phyloP scores from a whole-genome alignment of 2,113 vertebrate genomes.

The Pachycephala philippinensis region DNA sequence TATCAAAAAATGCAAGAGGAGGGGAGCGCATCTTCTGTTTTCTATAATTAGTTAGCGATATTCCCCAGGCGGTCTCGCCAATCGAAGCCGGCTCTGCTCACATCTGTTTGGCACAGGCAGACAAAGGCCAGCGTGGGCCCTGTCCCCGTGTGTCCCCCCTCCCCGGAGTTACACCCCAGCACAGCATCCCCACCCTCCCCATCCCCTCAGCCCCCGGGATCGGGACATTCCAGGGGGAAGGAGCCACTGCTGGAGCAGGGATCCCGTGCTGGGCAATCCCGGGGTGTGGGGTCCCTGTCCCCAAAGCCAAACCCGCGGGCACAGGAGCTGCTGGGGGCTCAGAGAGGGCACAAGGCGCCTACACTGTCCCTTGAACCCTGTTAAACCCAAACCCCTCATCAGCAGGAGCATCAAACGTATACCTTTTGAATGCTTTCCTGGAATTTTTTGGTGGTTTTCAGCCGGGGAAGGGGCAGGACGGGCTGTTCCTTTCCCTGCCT shows the following conservation, averaged over 20 bases:
- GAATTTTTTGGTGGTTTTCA: not conserved
- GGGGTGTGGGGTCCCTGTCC: not conserved
- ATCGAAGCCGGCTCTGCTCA: slow-evolving; percentile 41
- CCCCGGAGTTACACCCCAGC: not conserved
- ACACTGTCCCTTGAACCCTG: fast-evolving
- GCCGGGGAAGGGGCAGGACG: not conserved
- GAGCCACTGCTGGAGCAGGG: fast-evolving
- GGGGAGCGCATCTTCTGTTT: slow-evolving; percentile 72
- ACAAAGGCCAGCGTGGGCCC: not conserved
- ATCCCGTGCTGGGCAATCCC: fast-evolving
- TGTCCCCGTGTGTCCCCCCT: not conserved
- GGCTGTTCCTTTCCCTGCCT: fast-evolving
- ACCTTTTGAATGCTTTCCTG: not conserved
- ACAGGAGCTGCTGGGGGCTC: not conserved
- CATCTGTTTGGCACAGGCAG: slow-evolving; percentile 37
- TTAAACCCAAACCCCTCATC: fast-evolving
- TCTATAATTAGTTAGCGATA: slow-evolving; percentile 83
- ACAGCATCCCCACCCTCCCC: not conserved
- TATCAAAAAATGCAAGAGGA: slow-evolving; percentile 77
- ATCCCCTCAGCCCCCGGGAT: not conserved
- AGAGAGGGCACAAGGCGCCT: fast-evolving
- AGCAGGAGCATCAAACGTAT: not conserved
- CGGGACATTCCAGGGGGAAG: fast-evolving
- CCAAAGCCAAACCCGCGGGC: fast-evolving
- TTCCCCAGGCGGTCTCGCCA: slow-evolving; percentile 70